Evolutionary conservation across 2,888 invertebrate genomes (phyloP).

Genomic region (Temnothorax ravouxi): DNA sequence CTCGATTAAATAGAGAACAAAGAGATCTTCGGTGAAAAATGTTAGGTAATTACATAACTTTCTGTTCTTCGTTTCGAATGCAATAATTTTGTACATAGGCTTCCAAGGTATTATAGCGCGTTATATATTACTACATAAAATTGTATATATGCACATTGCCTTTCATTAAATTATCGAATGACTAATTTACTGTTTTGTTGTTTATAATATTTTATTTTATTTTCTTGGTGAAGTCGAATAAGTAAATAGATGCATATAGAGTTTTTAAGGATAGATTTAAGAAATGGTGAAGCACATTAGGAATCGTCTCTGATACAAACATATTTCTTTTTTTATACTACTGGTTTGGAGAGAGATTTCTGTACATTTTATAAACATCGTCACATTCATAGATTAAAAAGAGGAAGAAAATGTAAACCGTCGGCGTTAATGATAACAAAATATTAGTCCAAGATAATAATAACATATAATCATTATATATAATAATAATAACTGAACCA

Average conservation of each 20-base stretch:
- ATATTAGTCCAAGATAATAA: slow-evolving; percentile 5
- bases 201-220: slow-evolving; percentile 16
- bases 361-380: slow-evolving; percentile 24
- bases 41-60: slow-evolving; percentile 3
- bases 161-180: slow-evolving; percentile 17
- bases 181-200: slow-evolving; percentile 18
- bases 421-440: slow-evolving; percentile 16
- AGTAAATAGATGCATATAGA: neutral
- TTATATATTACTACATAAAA: neutral
- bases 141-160: slow-evolving; percentile 13
- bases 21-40: slow-evolving; percentile 10
- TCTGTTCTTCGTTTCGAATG: neutral
- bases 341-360: neutral
- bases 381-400: slow-evolving; percentile 15
- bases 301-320: neutral
- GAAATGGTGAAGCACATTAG: neutral
- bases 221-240: neutral
- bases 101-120: slow-evolving; percentile 37
- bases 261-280: neutral
- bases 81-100: slow-evolving; percentile 42
- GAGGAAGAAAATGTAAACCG: neutral
- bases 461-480: neutral
- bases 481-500: slow-evolving; percentile 6
- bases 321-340: slow-evolving; percentile 2
- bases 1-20: slow-evolving; percentile 7